phyloP scores from a whole-genome alignment of 2,888 invertebrate genomes.

The Mimas tiliae region DNA sequence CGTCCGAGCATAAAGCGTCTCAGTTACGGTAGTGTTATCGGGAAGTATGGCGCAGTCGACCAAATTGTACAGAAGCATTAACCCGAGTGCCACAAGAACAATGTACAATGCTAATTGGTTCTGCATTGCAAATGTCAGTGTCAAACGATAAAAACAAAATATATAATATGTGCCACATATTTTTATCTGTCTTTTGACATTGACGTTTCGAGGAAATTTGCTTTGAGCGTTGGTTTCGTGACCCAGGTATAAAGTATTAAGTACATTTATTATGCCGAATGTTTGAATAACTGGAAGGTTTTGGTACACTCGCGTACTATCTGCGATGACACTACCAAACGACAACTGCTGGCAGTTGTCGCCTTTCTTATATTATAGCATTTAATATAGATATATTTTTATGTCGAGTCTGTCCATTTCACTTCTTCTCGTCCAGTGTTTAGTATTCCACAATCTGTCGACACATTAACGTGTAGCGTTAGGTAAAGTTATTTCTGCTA shows the following conservation, averaged over 20 bases:
- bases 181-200: no score
- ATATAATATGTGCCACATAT: no score
- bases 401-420: conserved; percentile 29
- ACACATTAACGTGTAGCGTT: conserved; percentile 15
- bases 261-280: background rate
- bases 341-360: conserved; percentile 65
- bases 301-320: background rate
- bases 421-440: conserved; percentile 23
- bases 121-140: no score
- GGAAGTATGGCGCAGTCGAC: conserved; percentile 27
- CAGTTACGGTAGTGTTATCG: conserved; percentile 35
- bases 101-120: no score
- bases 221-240: conserved; percentile 1
- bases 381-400: conserved; percentile 35
- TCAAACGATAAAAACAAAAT: no score
- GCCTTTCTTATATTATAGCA: conserved; percentile 35
- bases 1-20: conserved; percentile 51
- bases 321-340: conserved; percentile 40
- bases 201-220: no score
- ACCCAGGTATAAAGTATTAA: background rate
- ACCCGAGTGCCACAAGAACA: no score
- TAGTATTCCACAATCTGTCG: conserved; percentile 2
- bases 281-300: background rate
- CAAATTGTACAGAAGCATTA: conserved; percentile 10
- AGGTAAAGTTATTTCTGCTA: conserved; percentile 23